Evolutionary conservation across 2,888 invertebrate species (phyloP).

Genomic region (Leptinotarsa peninsularis): DNA sequence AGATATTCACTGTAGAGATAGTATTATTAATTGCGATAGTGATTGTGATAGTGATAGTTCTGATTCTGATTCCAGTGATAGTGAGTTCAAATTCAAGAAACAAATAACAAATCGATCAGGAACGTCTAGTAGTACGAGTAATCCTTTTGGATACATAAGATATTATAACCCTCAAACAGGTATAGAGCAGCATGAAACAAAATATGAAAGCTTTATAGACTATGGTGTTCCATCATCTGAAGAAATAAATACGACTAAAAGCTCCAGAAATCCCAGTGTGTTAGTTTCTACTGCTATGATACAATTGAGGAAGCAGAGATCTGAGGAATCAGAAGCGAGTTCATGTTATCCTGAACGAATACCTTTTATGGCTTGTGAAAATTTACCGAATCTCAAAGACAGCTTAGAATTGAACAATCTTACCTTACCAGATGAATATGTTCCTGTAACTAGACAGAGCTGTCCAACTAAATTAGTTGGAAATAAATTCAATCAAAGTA

Average conservation of each 20-base stretch:
- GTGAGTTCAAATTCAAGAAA: slow-evolving; percentile 67
- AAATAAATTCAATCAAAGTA: slow-evolving; percentile 70
- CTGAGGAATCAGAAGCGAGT: slow-evolving; percentile 74
- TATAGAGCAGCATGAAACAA: slow-evolving; percentile 60
- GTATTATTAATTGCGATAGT: slow-evolving; percentile 62
- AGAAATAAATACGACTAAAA: neutral
- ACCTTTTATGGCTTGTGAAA: slow-evolving; percentile 75
- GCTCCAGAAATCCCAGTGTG: slow-evolving; percentile 35
- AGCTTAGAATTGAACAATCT: slow-evolving; percentile 68
- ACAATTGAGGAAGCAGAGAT: slow-evolving; percentile 59
- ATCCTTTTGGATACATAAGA: slow-evolving; percentile 76
- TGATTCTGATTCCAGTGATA: slow-evolving; percentile 67
- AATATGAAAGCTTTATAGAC: slow-evolving; percentile 69
- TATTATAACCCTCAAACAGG: slow-evolving; percentile 72
- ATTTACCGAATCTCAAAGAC: slow-evolving; percentile 75
- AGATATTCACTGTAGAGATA: slow-evolving; percentile 57
- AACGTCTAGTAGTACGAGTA: slow-evolving; percentile 72
- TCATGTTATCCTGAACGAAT: slow-evolving; percentile 71
- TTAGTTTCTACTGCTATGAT: slow-evolving; percentile 68
- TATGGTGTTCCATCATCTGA: slow-evolving; percentile 58
- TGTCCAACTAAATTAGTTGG: slow-evolving; percentile 75
- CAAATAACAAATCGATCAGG: slow-evolving; percentile 72
- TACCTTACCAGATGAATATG: slow-evolving; percentile 53
- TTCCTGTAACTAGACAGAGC: slow-evolving; percentile 71
- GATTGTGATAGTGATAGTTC: slow-evolving; percentile 67